phyloP scores from a whole-genome alignment of 2,113 vertebrate species.

The Aplodontia rufa region DNA sequence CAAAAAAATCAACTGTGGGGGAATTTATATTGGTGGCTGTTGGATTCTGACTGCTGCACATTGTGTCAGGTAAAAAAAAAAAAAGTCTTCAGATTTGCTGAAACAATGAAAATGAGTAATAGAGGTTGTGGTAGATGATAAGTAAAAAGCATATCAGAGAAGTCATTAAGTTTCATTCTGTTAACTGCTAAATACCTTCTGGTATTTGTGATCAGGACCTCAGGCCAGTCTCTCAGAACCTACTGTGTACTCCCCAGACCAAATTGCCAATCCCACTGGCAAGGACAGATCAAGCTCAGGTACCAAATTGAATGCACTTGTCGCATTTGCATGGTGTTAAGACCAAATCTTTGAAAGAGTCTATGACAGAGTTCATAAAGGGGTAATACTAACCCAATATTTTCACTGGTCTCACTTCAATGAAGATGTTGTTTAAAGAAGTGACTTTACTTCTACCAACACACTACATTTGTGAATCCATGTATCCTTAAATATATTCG shows the following conservation, averaged over 20 bases:
- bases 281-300: neutral
- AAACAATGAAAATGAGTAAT: neutral
- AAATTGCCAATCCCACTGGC: neutral
- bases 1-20: slow-evolving; percentile 88
- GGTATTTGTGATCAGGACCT: neutral
- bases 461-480: neutral
- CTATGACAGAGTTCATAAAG: neutral
- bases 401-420: neutral
- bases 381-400: neutral
- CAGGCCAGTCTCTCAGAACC: neutral
- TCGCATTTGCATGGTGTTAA: neutral
- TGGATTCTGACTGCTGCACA: slow-evolving; percentile 97
- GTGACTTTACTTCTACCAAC: neutral
- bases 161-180: neutral
- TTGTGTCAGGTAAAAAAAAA: slow-evolving; percentile 90
- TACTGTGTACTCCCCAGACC: neutral
- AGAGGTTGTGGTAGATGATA: neutral
- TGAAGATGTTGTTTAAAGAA: neutral
- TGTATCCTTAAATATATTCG: neutral
- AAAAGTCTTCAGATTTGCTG: slow-evolving; percentile 8
- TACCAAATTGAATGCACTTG: no score
- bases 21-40: slow-evolving; percentile 94
- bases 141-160: neutral
- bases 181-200: neutral
- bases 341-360: neutral